Percentiles rank a stretch among this genome's conserved stretches.
These are phyloP conservation scores for Teleogryllus occipitalis DNA, from an alignment of 1,140 invertebrate genomes.

Conservation along the genomic window DNA sequence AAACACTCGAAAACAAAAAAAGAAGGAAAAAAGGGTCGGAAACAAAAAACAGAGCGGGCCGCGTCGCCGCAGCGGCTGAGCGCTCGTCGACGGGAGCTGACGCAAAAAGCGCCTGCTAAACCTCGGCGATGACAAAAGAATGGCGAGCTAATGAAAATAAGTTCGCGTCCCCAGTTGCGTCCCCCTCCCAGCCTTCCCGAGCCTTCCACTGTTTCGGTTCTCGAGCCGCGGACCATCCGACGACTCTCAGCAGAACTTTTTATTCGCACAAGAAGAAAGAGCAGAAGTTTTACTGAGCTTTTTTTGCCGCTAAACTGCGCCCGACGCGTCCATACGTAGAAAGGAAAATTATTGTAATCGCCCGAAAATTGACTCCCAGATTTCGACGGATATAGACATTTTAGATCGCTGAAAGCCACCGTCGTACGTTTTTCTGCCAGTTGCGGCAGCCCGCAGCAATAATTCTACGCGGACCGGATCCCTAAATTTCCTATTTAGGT, in stretches of 20 bases:
- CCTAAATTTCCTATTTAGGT: not conserved
- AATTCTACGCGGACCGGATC: not conserved
- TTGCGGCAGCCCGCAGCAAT: not conserved
- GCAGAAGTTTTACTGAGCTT: no score
- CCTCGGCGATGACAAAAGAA: not conserved
- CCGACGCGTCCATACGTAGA: not conserved
- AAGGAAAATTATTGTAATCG: not conserved
- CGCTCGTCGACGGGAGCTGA: no score
- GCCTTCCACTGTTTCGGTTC: no score
- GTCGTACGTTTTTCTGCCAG: not conserved
- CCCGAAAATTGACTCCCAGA: not conserved
- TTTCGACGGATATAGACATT: not conserved
- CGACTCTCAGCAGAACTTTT: no score
- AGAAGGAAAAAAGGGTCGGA: conserved; percentile 18
- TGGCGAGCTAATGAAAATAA: not conserved
- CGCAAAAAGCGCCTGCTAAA: not conserved
- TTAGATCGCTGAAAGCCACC: not conserved
- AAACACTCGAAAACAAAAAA: conserved; percentile 1
- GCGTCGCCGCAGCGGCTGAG: no score
- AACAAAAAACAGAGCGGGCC: not conserved
- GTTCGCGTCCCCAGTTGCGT: not conserved
- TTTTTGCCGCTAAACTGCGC: not conserved
- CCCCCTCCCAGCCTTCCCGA: no score
- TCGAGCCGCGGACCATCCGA: no score
- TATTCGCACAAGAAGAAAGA: no score